phyloP scores from a whole-genome alignment of 2,797 vertebrate genomes.

The Chaenodraco wilsoni region DNA sequence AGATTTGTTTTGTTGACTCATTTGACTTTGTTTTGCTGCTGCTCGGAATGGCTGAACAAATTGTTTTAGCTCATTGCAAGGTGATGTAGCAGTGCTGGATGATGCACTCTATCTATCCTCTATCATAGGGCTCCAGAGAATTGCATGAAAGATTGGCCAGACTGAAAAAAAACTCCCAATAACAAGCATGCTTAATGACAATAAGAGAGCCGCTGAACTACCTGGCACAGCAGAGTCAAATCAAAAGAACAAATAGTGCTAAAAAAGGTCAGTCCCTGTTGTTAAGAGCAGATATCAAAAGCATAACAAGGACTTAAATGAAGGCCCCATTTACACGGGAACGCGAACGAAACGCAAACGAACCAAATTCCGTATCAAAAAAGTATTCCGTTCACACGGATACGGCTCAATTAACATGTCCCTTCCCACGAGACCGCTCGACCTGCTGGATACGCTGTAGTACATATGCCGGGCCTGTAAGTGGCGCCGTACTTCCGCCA shows the following conservation, averaged over 20 bases:
- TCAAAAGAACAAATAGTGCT: slow-evolving; percentile 6
- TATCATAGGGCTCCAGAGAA: slow-evolving; percentile 28
- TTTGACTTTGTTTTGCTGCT: slow-evolving; percentile 67
- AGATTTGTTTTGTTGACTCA: slow-evolving; percentile 63
- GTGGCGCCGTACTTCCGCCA: too few species aligned
- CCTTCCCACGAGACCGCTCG: too few species aligned
- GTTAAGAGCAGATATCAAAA: background rate
- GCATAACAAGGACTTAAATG: background rate
- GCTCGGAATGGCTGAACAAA: slow-evolving; percentile 50
- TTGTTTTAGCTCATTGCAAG: slow-evolving; percentile 50
- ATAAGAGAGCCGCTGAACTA: slow-evolving; percentile 2
- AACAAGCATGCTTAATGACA: slow-evolving; percentile 41
- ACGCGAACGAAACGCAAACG: too few species aligned
- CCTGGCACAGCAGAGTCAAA: slow-evolving; percentile 17
- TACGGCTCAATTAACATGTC: too few species aligned
- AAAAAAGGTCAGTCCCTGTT: slow-evolving; percentile 15
- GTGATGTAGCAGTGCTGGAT: slow-evolving; percentile 37
- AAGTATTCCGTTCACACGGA: too few species aligned
- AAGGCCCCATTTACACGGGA: too few species aligned
- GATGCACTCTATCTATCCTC: slow-evolving; percentile 31
- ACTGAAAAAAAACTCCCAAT: slow-evolving; percentile 19
- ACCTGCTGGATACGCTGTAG: too few species aligned
- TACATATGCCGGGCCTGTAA: too few species aligned
- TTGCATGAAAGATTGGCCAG: slow-evolving; percentile 41
- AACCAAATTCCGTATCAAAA: too few species aligned